phyloP scores from a whole-genome alignment of 2,888 invertebrate species.

The Limnephilus auricula region DNA sequence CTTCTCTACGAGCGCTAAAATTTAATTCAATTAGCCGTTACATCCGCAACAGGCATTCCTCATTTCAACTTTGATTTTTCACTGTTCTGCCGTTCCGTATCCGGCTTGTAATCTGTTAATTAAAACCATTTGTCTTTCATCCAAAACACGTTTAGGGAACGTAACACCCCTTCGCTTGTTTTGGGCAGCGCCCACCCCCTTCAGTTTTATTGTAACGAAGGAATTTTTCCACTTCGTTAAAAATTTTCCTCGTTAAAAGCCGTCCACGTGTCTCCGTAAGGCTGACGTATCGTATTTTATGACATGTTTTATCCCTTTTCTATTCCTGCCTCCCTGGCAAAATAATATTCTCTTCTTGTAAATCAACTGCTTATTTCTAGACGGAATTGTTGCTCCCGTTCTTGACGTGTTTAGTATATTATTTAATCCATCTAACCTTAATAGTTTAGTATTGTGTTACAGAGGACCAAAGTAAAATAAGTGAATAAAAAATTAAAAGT shows the following conservation, averaged over 20 bases:
- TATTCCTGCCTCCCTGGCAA: conserved; percentile 54
- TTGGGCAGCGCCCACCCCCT: background rate
- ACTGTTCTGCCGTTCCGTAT: conserved; percentile 52
- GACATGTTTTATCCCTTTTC: conserved; percentile 28
- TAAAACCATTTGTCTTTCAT: conserved; percentile 67
- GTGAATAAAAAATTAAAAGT: no score
- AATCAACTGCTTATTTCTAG: background rate
- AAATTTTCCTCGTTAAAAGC: conserved; percentile 64
- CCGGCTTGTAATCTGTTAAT: conserved; percentile 66
- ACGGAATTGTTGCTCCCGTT: no score
- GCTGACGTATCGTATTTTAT: conserved; percentile 23
- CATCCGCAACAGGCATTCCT: conserved; percentile 45
- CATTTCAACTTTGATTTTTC: conserved; percentile 64
- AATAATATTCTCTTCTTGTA: background rate
- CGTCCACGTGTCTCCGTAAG: conserved; percentile 50
- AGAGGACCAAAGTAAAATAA: no score
- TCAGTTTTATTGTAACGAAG: conserved; percentile 54
- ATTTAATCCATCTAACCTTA: no score
- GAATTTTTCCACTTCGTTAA: conserved; percentile 66
- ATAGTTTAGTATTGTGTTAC: no score
- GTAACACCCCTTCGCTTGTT: conserved; percentile 60
- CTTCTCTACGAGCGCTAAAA: conserved; percentile 21
- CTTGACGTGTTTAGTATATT: no score
- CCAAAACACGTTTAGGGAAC: conserved; percentile 66
- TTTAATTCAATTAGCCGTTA: conserved; percentile 61